These are phyloP conservation scores for Thomomys bottae DNA, from an alignment of 2,113 vertebrate species.

Conservation along the genomic window DNA sequence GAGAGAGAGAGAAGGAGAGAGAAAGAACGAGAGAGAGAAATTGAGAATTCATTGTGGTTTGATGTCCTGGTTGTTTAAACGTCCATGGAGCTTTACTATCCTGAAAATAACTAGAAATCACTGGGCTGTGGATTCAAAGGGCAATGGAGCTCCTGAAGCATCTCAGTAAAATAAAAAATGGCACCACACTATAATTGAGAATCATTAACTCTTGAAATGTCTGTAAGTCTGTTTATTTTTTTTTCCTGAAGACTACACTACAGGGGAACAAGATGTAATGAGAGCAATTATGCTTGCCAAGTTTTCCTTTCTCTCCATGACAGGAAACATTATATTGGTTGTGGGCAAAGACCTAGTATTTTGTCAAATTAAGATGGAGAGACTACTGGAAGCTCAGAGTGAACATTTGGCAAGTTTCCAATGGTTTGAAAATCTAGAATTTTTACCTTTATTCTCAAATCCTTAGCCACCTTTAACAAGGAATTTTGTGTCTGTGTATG, in stretches of 20 bases:
- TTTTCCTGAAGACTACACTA: slow-evolving; percentile 31
- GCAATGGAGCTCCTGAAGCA: neutral
- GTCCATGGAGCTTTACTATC: neutral
- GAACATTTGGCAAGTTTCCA: neutral
- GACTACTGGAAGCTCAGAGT: neutral
- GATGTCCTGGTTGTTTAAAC: neutral
- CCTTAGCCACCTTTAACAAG: neutral
- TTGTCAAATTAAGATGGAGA: neutral
- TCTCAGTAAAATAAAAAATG: neutral
- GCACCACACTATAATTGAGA: neutral
- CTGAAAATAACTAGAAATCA: neutral
- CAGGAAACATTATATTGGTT: neutral
- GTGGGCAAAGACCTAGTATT: slow-evolving; percentile 38
- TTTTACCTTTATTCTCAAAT: neutral
- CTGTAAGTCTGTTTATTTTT: neutral
- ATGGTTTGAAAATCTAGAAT: neutral
- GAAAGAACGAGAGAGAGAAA: neutral
- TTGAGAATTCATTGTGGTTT: accelerated
- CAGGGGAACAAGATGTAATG: neutral
- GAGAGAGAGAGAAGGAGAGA: neutral
- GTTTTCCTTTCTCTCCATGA: neutral
- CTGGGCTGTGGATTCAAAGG: neutral
- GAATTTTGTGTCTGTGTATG: too few species aligned
- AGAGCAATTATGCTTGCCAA: neutral
- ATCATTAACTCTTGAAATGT: neutral